Conservation (phyloP, 1,140 invertebrate genomes). For the Camponotus pennsylvanicus region DNA sequence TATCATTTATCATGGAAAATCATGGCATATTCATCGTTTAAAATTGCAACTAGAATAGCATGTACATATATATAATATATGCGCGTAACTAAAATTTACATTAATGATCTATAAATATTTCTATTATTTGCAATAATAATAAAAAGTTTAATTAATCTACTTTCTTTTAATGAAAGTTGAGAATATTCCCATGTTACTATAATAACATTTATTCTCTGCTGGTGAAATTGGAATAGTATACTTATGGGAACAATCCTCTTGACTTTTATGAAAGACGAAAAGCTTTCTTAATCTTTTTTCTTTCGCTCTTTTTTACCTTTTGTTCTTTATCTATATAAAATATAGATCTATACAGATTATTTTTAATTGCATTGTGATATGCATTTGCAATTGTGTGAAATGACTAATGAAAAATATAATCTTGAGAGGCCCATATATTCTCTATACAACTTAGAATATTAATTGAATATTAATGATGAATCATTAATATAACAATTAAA, state of each 20-base stretch:
- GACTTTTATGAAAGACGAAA: conserved; percentile 50
- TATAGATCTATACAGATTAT: background rate
- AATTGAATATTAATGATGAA: background rate
- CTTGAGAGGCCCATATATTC: too few relatives aligned
- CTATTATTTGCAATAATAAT: background rate
- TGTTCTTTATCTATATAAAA: background rate
- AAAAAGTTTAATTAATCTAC: conserved; percentile 18
- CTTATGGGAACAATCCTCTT: conserved; percentile 46
- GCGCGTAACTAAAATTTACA: background rate
- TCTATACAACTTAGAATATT: background rate
- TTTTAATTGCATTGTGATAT: conserved; percentile 41
- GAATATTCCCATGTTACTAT: conserved; percentile 32
- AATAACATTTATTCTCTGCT: conserved; percentile 25
- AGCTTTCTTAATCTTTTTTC: conserved; percentile 29
- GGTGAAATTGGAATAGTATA: conserved; percentile 16
- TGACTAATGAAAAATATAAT: background rate
- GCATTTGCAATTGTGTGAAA: too few relatives aligned
- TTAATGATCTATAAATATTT: background rate
- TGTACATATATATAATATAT: background rate
- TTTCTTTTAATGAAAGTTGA: conserved; percentile 35
- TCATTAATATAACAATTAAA: background rate
- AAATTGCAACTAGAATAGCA: background rate
- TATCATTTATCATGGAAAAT: background rate
- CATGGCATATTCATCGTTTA: background rate
- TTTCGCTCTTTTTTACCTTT: conserved; percentile 19